Base-by-base conservation (phyloP, 2,113 vertebrate genomes). In the Rhinolophus sinicus region DNA sequence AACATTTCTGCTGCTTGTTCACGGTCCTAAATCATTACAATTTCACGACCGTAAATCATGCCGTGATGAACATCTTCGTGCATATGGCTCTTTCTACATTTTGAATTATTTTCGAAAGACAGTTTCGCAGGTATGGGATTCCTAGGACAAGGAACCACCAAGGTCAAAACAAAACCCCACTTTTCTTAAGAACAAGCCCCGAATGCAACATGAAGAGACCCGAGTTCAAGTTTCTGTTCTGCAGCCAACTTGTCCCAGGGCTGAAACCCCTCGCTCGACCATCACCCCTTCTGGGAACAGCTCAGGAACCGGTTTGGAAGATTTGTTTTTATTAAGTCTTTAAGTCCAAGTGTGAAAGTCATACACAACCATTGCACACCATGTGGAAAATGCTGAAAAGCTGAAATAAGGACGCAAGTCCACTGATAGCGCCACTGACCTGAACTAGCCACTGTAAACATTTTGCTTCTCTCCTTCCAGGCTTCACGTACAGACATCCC, bases 41-140 rank as follows among this genome's bases (percentile, higher is more conserved):
- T 50, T 50, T 50, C 47, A 1, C 35, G 0, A 0, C 2, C 26
- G 4, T 1, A 10, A 33, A 40, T 4, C 15, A 40, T 0, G 1
- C 40, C 0, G 0, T 0, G 10, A 11, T 3, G 56, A 38, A 50
- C 75, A 21, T 22, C 75, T 8, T 4, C n/a, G 52, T 12, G 10
- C 13, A 5, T 1, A 5, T 0, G 0, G 35, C 58, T 56, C 33
- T 14, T 3, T 2, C 38, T 30, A 44, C 2, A 0, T 3, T 33
- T 26, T 12, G 9, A 26, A 3, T 54, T 5, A 12, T 58, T 72
- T 60, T 69, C 47, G 40, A 5, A 18, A 14, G 21, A 40, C 35
- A 28, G 56, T 2, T 0, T 24, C 67, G 60, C 21, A 0, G 70
- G n/a, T 0, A 2, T 0, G 19, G 15, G 47, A 12, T 14, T 85